Percentiles rank a stretch among this genome's conserved stretches.
Conservation (phyloP, 1,140 invertebrate species). For the Zaprionus taronus region DNA sequence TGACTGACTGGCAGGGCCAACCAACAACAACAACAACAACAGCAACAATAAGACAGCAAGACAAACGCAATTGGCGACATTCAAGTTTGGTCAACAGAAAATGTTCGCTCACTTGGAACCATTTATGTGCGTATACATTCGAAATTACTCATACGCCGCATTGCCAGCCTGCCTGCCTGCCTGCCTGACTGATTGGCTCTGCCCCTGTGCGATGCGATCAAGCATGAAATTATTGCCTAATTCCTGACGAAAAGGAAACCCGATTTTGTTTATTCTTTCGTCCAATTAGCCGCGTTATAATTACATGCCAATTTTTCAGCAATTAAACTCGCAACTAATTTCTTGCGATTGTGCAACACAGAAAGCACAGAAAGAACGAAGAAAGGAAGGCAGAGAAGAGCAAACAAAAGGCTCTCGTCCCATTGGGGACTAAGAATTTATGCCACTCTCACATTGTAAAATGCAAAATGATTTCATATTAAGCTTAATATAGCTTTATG, state of each 20-base stretch:
- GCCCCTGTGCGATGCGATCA: constrained; percentile 11
- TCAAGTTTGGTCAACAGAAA: constrained; percentile 1
- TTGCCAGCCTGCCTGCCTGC: too few relatives aligned
- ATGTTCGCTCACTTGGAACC: constrained; percentile 1
- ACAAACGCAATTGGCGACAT: constrained; percentile 5
- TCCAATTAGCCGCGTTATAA: constrained; percentile 58
- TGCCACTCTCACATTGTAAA: constrained; percentile 24
- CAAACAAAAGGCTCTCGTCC: neutral
- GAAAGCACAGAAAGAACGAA: neutral
- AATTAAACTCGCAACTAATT: constrained; percentile 62
- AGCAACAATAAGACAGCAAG: too few relatives aligned
- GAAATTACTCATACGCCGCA: constrained; percentile 8
- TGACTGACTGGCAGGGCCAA: neutral
- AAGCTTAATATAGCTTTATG: constrained; percentile 64
- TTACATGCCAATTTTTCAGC: constrained; percentile 67
- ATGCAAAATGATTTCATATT: constrained; percentile 71
- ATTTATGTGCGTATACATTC: neutral
- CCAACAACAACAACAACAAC: neutral
- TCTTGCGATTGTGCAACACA: constrained; percentile 16
- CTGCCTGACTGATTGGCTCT: neutral
- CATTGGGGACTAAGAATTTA: constrained; percentile 2
- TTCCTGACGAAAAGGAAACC: constrained; percentile 8
- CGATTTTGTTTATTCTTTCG: constrained; percentile 29
- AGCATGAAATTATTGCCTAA: constrained; percentile 21
- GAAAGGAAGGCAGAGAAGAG: neutral